Percentiles rank a stretch among this genome's conserved stretches.
phyloP scores from a whole-genome alignment of 1,140 invertebrate species.

The Polypedilum vanderplanki region DNA sequence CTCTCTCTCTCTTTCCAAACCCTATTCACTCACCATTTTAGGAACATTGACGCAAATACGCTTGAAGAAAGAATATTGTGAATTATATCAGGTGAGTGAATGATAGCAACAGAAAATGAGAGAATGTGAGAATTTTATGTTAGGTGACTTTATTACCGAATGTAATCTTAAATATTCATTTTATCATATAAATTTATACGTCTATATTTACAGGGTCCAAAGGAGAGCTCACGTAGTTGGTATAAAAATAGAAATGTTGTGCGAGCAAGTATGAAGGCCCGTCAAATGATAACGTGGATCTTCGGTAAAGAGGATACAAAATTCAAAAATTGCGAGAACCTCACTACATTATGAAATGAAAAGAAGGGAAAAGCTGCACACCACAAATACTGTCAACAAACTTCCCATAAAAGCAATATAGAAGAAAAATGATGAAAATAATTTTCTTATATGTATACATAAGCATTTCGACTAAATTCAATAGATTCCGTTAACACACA shows the following conservation, averaged over 20 bases:
- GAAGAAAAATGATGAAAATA: not conserved
- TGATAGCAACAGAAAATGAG: not conserved
- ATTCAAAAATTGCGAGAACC: conserved; percentile 84
- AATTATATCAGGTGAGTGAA: conserved; percentile 46
- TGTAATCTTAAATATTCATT: no score
- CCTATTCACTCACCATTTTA: no score
- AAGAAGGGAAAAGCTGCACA: not conserved
- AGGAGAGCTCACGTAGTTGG: conserved; percentile 61
- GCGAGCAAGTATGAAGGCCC: conserved; percentile 76
- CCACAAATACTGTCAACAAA: not conserved
- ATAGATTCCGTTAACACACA: not conserved
- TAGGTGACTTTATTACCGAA: no score
- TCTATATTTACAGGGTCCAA: conserved; percentile 43
- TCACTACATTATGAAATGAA: conserved; percentile 42
- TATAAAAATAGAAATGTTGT: conserved; percentile 76
- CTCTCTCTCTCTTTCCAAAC: no score
- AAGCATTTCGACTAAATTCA: not conserved
- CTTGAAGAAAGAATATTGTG: conserved; percentile 61
- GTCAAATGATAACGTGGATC: conserved; percentile 83
- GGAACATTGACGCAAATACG: conserved; percentile 75
- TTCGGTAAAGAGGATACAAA: conserved; percentile 84
- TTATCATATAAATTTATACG: no score
- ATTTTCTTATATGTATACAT: not conserved
- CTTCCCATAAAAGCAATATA: not conserved
- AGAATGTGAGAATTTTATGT: conserved; percentile 27